phyloP scores from a whole-genome alignment of 2,113 vertebrate species.

The Motacilla alba region DNA sequence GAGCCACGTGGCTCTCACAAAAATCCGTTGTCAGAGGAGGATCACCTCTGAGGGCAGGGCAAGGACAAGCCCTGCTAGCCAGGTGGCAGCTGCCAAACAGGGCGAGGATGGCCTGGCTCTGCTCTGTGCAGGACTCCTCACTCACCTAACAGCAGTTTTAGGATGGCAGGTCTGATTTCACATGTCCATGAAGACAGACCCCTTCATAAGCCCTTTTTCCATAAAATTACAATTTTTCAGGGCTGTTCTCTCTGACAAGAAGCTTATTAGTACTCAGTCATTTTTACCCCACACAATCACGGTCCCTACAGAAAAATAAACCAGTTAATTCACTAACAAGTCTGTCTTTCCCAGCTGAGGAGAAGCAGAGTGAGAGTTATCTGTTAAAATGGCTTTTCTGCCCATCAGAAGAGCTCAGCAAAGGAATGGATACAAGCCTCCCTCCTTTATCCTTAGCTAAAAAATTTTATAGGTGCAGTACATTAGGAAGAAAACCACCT shows the following conservation, averaged over 20 bases:
- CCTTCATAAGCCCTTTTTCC: background rate
- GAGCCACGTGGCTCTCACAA: background rate
- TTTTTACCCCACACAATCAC: background rate
- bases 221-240: background rate
- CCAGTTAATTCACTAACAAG: background rate
- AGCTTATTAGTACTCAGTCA: background rate
- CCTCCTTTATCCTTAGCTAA: background rate
- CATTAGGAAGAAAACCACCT: background rate
- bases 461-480: background rate
- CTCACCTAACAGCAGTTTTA: background rate
- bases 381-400: background rate
- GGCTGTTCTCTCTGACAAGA: background rate
- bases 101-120: background rate
- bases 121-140: background rate
- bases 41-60: accelerated
- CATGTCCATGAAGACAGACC: background rate
- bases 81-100: background rate
- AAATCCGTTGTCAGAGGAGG: background rate
- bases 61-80: accelerated
- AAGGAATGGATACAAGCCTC: background rate
- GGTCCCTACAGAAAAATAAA: background rate
- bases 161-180: background rate
- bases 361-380: background rate
- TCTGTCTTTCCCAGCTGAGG: background rate
- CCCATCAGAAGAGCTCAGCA: background rate